A percentile compares a stretch with the other conserved stretches of the same genome.
phyloP scores from a whole-genome alignment of 2,797 vertebrate species.

The Coregonus sp. region DNA sequence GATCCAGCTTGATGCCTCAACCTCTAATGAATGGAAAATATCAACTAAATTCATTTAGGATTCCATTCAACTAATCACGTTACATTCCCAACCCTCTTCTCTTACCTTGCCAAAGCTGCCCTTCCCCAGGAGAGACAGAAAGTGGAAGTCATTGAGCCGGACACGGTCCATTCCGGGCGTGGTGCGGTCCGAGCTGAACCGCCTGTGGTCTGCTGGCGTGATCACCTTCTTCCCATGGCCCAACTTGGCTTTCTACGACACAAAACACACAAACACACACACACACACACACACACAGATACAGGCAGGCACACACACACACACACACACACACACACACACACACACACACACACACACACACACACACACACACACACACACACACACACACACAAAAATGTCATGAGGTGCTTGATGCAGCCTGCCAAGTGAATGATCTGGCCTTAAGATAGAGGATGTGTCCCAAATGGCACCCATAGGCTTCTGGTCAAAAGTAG shows the following conservation, averaged over 20 bases:
- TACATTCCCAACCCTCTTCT: background rate
- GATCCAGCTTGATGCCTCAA: background rate
- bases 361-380: too few relatives aligned
- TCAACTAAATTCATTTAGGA: too few relatives aligned
- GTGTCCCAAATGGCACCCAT: too few relatives aligned
- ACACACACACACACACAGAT: background rate
- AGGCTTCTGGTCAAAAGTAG: background rate
- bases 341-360: too few relatives aligned
- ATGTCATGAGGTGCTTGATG: slow-evolving; percentile 16
- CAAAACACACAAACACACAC: background rate
- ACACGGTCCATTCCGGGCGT: slow-evolving; percentile 79
- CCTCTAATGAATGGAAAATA: background rate
- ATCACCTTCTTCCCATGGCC: slow-evolving; percentile 94
- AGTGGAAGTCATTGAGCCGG: slow-evolving; percentile 92
- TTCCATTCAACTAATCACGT: background rate
- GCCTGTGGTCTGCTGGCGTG: slow-evolving; percentile 86
- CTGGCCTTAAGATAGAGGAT: background rate
- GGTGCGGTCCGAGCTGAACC: slow-evolving; percentile 81
- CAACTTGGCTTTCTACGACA: slow-evolving; percentile 91
- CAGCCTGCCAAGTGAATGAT: background rate
- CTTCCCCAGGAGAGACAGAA: slow-evolving; percentile 95
- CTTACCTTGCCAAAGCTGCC: slow-evolving; percentile 98
- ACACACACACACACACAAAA: background rate
- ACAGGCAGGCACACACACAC: background rate
- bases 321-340: background rate